These are phyloP conservation scores for Lagorchestes hirsutus DNA, from an alignment of 2,797 vertebrate species.

Conservation along the genomic window DNA sequence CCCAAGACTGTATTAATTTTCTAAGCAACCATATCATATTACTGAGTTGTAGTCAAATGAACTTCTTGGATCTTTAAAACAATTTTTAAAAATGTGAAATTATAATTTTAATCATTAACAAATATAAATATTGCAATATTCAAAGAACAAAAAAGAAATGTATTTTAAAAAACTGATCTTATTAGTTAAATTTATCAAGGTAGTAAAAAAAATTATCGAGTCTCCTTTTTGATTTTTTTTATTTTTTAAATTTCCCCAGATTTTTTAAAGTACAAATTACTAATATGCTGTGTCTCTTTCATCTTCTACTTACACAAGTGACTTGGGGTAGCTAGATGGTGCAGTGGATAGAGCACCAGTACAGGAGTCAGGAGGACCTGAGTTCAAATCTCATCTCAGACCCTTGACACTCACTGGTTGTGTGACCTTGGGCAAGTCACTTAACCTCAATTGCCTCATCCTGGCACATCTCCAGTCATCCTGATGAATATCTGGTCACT, in stretches of 20 bases:
- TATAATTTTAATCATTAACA: neutral
- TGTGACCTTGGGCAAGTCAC: too few species aligned
- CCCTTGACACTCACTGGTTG: too few species aligned
- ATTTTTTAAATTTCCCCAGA: too few species aligned
- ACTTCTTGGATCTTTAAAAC: neutral
- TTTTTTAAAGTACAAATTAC: neutral
- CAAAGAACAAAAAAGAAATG: neutral
- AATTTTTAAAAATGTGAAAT: neutral
- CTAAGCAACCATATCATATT: neutral
- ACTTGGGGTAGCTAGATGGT: neutral
- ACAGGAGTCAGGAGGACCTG: too few species aligned
- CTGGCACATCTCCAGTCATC: too few species aligned
- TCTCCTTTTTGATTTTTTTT: conserved; percentile 2
- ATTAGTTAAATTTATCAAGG: neutral
- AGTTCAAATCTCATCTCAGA: too few species aligned
- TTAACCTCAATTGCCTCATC: too few species aligned
- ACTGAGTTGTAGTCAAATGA: neutral
- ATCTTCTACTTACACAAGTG: neutral
- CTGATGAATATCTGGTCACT: too few species aligned
- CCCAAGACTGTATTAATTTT: neutral
- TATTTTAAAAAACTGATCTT: neutral
- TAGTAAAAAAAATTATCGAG: neutral
- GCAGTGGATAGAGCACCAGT: too few species aligned
- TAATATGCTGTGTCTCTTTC: neutral
- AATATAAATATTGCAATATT: neutral